These are phyloP conservation scores for Xestia ashworthii DNA, from an alignment of 2,888 invertebrate genomes.

Conservation along the genomic window DNA sequence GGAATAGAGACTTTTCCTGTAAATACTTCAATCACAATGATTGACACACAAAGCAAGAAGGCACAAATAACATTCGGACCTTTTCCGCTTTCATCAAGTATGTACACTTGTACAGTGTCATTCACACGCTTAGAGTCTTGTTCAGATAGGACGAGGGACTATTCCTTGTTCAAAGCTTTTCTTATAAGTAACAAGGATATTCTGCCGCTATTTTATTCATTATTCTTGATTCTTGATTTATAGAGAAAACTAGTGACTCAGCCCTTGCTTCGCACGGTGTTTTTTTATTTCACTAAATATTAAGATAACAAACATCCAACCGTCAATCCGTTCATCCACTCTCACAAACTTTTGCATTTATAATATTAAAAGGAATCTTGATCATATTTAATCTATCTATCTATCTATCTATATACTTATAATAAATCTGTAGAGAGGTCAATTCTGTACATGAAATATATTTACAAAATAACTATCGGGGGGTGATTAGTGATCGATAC, in stretches of 20 bases:
- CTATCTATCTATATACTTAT: no score
- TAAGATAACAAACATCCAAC: no score
- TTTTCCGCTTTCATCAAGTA: not conserved
- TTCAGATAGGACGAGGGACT: conserved; percentile 17
- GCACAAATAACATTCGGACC: not conserved
- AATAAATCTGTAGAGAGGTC: no score
- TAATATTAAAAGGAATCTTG: no score
- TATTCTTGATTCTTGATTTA: conserved; percentile 43
- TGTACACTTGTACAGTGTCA: conserved; percentile 6
- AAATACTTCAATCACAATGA: not conserved
- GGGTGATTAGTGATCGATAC: no score
- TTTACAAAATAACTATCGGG: no score
- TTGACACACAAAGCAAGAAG: conserved; percentile 11
- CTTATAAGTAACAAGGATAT: conserved; percentile 13
- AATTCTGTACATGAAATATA: no score
- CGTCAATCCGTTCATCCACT: no score
- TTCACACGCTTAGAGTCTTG: not conserved
- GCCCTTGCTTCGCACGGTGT: not conserved
- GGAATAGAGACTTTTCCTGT: not conserved
- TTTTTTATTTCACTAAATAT: not conserved
- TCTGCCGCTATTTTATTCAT: conserved; percentile 20
- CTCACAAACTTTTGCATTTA: no score
- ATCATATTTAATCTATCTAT: no score
- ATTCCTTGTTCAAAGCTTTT: conserved; percentile 10
- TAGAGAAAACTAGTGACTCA: conserved; percentile 1